Evolutionary conservation across 1,140 invertebrate species (phyloP), one percentile per base, ranked within the genome.

Genomic region (Daktulosphaira vitifoliae): DNA sequence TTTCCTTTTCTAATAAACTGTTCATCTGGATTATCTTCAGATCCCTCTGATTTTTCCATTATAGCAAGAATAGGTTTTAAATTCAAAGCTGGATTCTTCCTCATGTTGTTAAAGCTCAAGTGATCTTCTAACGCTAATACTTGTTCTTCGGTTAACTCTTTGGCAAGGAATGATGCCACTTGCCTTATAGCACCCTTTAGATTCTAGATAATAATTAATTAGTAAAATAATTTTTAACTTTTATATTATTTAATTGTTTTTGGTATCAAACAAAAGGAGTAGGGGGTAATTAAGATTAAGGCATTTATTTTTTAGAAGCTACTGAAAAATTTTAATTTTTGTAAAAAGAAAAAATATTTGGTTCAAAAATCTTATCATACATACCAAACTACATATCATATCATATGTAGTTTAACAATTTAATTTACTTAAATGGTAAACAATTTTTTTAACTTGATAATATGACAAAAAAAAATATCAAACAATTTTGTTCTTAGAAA

Each of bases 1-100:
- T 62, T 52, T 6, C 89, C 89, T 70, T 89, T 89, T 15, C 88
- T 78, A 44, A 90, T 88, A 70, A 90, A 89, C 70, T 82, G 82
- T 0, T 77, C 71, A 25, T 82, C 74, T 0, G 79, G 78, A 68
- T 81, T 68, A 11, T 70, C 73, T 49, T 49, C 42, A 26, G 79
- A 78, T 73, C 66, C 78, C 16, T 77, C 73, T 51, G 77, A 73
- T 0, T 76, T 76, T 38, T 77, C 78, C 13, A 76, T 78, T 4
- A 77, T 75, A 39, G 79, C 76, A 1, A 88, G 70, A 15, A 88
- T 74, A 2, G 79, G 75, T 29, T 69, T 67, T 18, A 69, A 65
- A 72, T 90, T 90, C 1, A 87, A 78, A 1, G 84, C 83, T 6
- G 81, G 80, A 73, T 92, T 92, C 1, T 78, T 77, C 68, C 85